These are phyloP conservation scores for Netelia melanura DNA, from an alignment of 2,888 invertebrate genomes.

Conservation along the genomic window DNA sequence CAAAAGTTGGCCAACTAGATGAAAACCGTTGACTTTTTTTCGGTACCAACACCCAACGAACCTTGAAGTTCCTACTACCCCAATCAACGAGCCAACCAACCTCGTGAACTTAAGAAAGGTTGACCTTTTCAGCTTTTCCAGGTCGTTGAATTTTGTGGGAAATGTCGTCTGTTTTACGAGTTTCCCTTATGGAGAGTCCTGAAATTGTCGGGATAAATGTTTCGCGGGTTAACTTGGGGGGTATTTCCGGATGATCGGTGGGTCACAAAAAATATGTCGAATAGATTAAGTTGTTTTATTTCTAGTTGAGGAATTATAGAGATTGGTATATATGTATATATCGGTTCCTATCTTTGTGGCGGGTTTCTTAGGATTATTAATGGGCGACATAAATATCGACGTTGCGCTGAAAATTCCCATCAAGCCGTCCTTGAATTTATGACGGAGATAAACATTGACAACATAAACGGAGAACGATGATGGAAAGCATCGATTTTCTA, in stretches of 20 bases:
- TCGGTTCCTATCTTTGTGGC: no score
- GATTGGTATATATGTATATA: no score
- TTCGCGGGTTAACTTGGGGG: background rate
- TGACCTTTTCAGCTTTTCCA: constrained; percentile 44
- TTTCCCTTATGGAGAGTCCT: background rate
- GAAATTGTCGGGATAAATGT: background rate
- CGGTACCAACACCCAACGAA: constrained; percentile 26
- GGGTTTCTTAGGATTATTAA: no score
- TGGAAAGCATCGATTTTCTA: no score
- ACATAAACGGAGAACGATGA: no score
- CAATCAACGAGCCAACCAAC: constrained; percentile 26
- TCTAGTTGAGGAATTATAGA: no score
- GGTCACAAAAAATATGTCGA: background rate
- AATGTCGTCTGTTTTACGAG: background rate
- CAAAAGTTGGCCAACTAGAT: constrained; percentile 43
- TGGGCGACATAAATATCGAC: no score
- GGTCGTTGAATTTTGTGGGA: constrained; percentile 48
- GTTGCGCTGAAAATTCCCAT: no score
- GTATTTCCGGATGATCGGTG: background rate
- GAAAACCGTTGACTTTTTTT: constrained; percentile 39
- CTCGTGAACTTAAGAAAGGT: constrained; percentile 8
- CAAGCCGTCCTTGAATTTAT: no score
- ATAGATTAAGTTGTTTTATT: no score
- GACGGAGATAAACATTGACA: no score
- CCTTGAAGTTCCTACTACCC: constrained; percentile 9